Evolutionary conservation across 1,140 invertebrate genomes (phyloP), one percentile per base, ranked within the genome.

Genomic region (Paraescarpia echinospica): DNA sequence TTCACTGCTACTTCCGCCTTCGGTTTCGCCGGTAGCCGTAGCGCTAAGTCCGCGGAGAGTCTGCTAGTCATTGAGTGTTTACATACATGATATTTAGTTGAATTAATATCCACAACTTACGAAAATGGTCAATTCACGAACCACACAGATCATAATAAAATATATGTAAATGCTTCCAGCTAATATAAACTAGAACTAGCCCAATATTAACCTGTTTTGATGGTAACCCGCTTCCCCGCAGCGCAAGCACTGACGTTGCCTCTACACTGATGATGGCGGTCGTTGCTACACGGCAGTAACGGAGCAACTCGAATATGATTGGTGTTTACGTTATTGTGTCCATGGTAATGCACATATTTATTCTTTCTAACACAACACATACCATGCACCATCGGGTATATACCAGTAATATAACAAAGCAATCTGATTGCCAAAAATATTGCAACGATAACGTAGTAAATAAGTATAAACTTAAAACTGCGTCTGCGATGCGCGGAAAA

Each of bases 131-230:
- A 51, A 51, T 18, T 9, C 48, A 51, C 48, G 18, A 22, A 77
- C 59, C 22, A 77, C 59, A 77, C 59, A 77, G 59, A 77, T 77
- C 22, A 27, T 31, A 41, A 27, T 77, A 77, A 77, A 77, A 31
- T 31, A 77, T 77, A 6, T 18, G 8, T 77, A n/a, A 27, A 77
- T 77, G 59, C 22, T 27, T 2, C 12, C 27, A 77, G 18, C 59
- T 77, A 77, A 77, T 77, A 77, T 18, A 77, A 77, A 77, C 59
- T 77, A 77, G 59, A 77, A 77, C 59, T 77, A 77, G 59, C 59
- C 22, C 14, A 77, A 18, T 77, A 77, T 77, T 31, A 77, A 77
- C 59, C 59, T 77, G 59, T 77, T 77, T 77, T 77, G 59, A 18
- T 77, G 59, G 59, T 77, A 27, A 77, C 59, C 59, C 59, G 59